These are phyloP conservation scores for Macrobrachium nipponense DNA, from an alignment of 1,140 invertebrate genomes.

Conservation along the genomic window DNA sequence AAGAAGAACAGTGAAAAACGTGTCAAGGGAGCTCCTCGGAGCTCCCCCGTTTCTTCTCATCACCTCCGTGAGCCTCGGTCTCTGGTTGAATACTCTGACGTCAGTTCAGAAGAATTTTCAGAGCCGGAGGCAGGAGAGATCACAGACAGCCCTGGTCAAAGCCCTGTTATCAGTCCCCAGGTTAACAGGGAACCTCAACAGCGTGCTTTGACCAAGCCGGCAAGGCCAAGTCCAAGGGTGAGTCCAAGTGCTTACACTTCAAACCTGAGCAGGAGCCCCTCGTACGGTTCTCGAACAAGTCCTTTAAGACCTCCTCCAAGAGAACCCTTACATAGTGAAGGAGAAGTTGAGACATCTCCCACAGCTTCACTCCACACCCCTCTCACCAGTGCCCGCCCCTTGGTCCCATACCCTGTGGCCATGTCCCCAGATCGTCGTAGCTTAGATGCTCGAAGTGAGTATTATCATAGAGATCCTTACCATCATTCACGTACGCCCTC, in stretches of 20 bases:
- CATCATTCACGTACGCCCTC: slow-evolving; percentile 55
- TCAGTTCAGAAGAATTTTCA: slow-evolving; percentile 88
- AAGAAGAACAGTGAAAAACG: slow-evolving; percentile 35
- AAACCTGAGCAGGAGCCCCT: slow-evolving; percentile 38
- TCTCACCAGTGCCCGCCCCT: slow-evolving; percentile 43
- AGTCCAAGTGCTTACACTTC: slow-evolving; percentile 54
- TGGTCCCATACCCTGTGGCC: slow-evolving; percentile 63
- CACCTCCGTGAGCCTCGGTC: slow-evolving; percentile 48
- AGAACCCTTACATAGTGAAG: slow-evolving; percentile 60
- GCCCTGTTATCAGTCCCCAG: slow-evolving; percentile 56
- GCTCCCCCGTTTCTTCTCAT: slow-evolving; percentile 38
- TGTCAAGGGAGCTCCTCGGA: slow-evolving; percentile 40
- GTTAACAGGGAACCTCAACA: slow-evolving; percentile 29
- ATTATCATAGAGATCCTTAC: slow-evolving; percentile 58
- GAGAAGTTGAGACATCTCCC: slow-evolving; percentile 57
- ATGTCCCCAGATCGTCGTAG: slow-evolving; percentile 63
- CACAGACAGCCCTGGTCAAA: slow-evolving; percentile 72
- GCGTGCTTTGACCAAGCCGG: slow-evolving; percentile 40
- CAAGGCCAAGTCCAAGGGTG: slow-evolving; percentile 45
- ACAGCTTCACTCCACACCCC: slow-evolving; percentile 37
- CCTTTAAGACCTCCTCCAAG: slow-evolving; percentile 43
- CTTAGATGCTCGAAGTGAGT: slow-evolving; percentile 56
- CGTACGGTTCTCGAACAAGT: slow-evolving; percentile 44
- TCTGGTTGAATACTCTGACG: slow-evolving; percentile 83
- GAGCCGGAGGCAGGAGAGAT: slow-evolving; percentile 90